Base-by-base conservation (phyloP, 2,113 vertebrate species). In the Cyrtonyx montezumae region DNA sequence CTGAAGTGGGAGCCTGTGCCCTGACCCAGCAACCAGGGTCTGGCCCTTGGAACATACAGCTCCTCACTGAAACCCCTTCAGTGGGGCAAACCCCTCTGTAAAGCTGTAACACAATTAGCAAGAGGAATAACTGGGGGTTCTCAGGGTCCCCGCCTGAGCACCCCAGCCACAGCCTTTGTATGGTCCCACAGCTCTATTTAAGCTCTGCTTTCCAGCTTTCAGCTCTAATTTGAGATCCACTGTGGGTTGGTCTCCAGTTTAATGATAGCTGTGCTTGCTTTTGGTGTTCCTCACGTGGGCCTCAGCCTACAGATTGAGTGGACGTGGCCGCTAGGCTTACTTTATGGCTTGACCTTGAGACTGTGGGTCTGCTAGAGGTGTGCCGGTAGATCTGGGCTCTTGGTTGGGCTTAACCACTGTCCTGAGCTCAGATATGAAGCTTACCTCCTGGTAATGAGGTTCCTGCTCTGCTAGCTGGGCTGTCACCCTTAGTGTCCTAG, bases 301-400 rank as follows among this genome's bases (percentile, higher is more conserved):
- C 22, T 11, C 32, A 79, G 0, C 2, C 14, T 1, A 2, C 2
- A 4, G n/a, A 16, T 13, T 61, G n/a, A 11, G 3, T 14, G 9
- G 15, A 36, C 6, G 28, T 62, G 9, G 36, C 13, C n/a, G 21
- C 9, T 22, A 10, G 32, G 8, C 26, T 58, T 10, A 21, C 19
- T 62, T 67, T 5, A 17, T 9, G 21, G 28, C n/a, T 55, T 81
- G 26, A 0, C 13, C 65, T 62, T 77, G 49, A 80, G 30, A 17
- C 14, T 37, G 6, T 37, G 46, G 61, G 3, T 17, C 59, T 79
- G 26, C 28, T 79, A 42, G 8, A 40, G 56, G 12, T 25, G 80
- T 51, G n/a, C 19, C 25, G 11, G 13, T 48, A 68, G 34, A 13
- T 26, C 37, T 53, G 40, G 43, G 6, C 8, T 30, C 55, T 34